phyloP scores from a whole-genome alignment of 2,888 invertebrate genomes.

The Xylota sylvarum region DNA sequence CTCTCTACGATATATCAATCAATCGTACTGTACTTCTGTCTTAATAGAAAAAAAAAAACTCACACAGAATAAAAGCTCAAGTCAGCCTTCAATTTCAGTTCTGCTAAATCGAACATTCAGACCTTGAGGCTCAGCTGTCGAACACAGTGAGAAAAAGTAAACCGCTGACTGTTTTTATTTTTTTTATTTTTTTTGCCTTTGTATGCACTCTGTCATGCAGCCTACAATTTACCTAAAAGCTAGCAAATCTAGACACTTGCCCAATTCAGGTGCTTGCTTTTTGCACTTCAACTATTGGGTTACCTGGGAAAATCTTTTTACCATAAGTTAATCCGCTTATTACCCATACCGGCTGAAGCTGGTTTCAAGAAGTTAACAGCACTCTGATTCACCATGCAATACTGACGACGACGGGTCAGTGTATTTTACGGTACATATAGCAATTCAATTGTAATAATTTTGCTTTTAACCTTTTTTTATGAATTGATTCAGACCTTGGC shows the following conservation, averaged over 20 bases:
- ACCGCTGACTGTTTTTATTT: conserved; percentile 18
- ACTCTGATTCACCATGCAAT: neutral
- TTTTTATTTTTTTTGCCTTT: neutral
- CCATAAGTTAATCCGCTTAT: conserved; percentile 32
- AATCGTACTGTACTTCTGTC: neutral
- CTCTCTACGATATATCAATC: neutral
- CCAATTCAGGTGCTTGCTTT: conserved; percentile 30
- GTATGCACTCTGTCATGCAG: conserved; percentile 18
- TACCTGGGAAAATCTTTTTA: conserved; percentile 27
- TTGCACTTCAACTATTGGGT: conserved; percentile 11
- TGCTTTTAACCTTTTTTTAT: conserved; percentile 54
- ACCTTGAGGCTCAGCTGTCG: conserved; percentile 61
- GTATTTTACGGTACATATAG: conserved; percentile 23
- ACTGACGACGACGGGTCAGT: conserved; percentile 40
- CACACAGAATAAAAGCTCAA: conserved; percentile 33
- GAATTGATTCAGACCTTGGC: conserved; percentile 47
- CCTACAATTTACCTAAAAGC: conserved; percentile 53
- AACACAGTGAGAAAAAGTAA: conserved; percentile 58
- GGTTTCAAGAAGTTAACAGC: conserved; percentile 37
- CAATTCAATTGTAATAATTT: conserved; percentile 33
- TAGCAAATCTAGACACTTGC: conserved; percentile 41
- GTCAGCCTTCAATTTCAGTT: conserved; percentile 61
- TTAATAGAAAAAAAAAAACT: conserved; percentile 1
- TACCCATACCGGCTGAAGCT: conserved; percentile 41
- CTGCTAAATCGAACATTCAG: conserved; percentile 69